Evolutionary conservation across 2,888 invertebrate genomes (phyloP).

Genomic region (Cantharis flavilabris): DNA sequence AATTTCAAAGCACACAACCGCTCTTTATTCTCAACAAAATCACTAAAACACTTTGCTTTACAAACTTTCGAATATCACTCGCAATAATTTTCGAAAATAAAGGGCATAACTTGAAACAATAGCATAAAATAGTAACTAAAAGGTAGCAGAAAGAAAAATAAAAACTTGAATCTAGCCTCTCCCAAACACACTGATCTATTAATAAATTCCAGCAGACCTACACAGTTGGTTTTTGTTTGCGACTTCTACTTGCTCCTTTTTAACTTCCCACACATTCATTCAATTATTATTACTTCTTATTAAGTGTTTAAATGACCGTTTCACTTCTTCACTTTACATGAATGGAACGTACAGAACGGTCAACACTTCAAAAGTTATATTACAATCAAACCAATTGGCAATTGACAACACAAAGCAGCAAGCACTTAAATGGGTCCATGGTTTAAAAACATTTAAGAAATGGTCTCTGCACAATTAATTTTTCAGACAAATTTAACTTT

Average conservation of each 20-base stretch:
- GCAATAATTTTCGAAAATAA: background rate
- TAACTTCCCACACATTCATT: slow-evolving; percentile 40
- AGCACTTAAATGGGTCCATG: background rate
- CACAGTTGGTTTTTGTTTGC: slow-evolving; percentile 47
- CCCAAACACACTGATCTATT: slow-evolving; percentile 49
- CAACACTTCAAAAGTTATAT: background rate
- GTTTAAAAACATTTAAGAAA: background rate
- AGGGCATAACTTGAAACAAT: background rate
- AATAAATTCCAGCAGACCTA: slow-evolving; percentile 53
- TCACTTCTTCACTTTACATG: slow-evolving; percentile 10
- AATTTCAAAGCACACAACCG: background rate
- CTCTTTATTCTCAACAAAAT: background rate
- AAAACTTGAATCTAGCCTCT: slow-evolving; percentile 36
- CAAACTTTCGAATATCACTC: background rate
- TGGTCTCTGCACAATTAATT: background rate
- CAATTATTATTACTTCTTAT: slow-evolving; percentile 31
- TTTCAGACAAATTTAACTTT: background rate
- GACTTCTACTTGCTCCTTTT: slow-evolving; percentile 42
- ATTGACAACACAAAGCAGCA: background rate
- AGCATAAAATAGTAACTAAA: background rate
- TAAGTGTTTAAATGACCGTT: slow-evolving; percentile 18
- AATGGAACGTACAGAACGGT: background rate
- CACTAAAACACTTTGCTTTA: background rate
- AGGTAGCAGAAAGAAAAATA: slow-evolving; percentile 12
- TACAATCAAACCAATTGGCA: background rate